phyloP scores from a whole-genome alignment of 2,113 vertebrate species.

The Petaurus breviceps region DNA sequence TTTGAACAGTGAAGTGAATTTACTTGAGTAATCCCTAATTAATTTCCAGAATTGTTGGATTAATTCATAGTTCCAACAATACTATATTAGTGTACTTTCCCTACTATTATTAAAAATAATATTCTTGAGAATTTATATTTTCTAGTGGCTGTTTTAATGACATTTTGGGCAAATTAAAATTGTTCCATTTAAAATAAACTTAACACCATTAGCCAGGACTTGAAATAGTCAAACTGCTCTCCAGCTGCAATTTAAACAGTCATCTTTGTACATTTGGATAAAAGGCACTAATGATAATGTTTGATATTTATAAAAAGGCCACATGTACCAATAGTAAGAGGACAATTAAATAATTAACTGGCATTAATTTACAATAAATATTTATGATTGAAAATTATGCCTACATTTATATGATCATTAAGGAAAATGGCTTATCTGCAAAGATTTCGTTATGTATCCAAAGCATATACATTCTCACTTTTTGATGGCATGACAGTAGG shows the following conservation, averaged over 20 bases:
- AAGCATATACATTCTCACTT: background rate
- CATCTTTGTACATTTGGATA: background rate
- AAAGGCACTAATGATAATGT: background rate
- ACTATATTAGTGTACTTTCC: background rate
- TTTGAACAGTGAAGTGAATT: background rate
- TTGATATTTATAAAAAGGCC: background rate
- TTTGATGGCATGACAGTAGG: background rate
- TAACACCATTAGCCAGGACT: background rate
- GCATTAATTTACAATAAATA: background rate
- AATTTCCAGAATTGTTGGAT: background rate
- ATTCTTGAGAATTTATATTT: background rate
- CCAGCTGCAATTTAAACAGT: constrained; percentile 34
- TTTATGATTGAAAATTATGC: background rate
- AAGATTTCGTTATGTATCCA: background rate
- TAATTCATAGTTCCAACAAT: background rate
- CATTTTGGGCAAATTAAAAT: constrained; percentile 45
- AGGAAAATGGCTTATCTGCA: background rate
- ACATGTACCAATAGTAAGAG: background rate
- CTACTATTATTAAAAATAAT: background rate
- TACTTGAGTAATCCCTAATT: background rate
- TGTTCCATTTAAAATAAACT: background rate
- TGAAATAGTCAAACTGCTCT: constrained; percentile 17
- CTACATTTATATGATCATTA: background rate
- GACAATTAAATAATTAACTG: constrained; percentile 3
- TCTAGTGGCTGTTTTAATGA: background rate